Conservation (phyloP, 2,797 vertebrate species). For the Strix occidentalis region DNA sequence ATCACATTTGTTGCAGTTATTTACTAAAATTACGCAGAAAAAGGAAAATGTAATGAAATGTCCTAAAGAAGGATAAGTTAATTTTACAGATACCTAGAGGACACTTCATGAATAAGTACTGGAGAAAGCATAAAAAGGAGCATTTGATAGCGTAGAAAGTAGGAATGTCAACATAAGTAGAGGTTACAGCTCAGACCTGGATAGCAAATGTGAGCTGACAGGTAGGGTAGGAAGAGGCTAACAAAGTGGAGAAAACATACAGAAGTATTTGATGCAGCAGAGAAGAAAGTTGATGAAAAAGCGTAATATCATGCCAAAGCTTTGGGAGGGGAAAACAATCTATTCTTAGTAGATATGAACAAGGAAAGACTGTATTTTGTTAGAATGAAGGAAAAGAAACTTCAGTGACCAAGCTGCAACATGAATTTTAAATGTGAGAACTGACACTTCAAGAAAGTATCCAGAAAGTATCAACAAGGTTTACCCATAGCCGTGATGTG, state of each 20-base stretch:
- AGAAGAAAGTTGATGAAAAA: not conserved
- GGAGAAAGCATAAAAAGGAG: not conserved
- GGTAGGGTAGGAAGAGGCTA: not conserved
- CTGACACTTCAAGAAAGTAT: not conserved
- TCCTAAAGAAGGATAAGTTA: not conserved
- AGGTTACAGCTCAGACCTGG: not conserved
- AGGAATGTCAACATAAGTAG: not conserved
- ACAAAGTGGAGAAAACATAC: not conserved
- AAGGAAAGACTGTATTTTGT: not conserved
- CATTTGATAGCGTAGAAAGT: not conserved
- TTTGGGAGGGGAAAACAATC: not conserved
- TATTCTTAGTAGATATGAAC: not conserved
- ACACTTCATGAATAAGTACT: not conserved
- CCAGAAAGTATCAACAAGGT: conserved; percentile 30
- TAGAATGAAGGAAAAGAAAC: not conserved
- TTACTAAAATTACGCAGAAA: not conserved
- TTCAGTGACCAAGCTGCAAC: not conserved
- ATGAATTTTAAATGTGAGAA: not conserved
- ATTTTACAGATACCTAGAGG: not conserved
- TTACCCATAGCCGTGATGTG: conserved; percentile 48
- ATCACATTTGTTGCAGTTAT: not conserved
- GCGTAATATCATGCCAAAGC: not conserved
- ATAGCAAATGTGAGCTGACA: not conserved
- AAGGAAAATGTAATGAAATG: not conserved
- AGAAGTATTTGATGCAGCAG: not conserved